These are phyloP conservation scores for Agrypnus murinus DNA, from an alignment of 2,888 invertebrate species.

Conservation along the genomic window DNA sequence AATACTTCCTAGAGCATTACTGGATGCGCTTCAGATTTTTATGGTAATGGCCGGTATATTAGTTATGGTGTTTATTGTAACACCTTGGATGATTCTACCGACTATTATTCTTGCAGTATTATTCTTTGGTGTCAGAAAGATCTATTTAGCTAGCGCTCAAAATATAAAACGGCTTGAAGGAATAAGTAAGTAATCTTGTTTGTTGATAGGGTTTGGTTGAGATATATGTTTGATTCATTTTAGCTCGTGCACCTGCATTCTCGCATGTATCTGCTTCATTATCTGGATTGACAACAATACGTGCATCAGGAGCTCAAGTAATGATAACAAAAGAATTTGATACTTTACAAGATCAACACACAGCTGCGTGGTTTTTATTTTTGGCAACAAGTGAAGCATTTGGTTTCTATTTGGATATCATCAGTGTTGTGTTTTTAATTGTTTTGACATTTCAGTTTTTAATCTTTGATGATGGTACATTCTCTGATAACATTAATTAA, in stretches of 20 bases:
- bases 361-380: constrained; percentile 77
- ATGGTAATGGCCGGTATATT: constrained; percentile 83
- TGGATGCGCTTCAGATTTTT: constrained; percentile 79
- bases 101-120: constrained; percentile 77
- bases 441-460: constrained; percentile 79
- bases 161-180: constrained; percentile 81
- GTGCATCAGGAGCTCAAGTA: constrained; percentile 84
- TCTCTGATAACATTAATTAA: constrained; percentile 9
- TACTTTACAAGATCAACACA: constrained; percentile 80
- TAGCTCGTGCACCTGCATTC: constrained; percentile 91
- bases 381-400: constrained; percentile 78
- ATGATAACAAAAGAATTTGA: constrained; percentile 86
- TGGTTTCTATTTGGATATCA: constrained; percentile 78
- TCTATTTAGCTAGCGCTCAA: constrained; percentile 83
- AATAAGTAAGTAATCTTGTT: constrained; percentile 67
- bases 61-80: constrained; percentile 81
- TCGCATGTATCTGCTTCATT: constrained; percentile 92
- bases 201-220: constrained; percentile 7
- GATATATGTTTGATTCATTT: no score
- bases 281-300: constrained; percentile 89
- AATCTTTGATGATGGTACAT: constrained; percentile 74
- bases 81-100: constrained; percentile 80
- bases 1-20: constrained; percentile 78
- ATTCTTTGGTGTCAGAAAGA: constrained; percentile 78
- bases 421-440: constrained; percentile 77